Conservation (phyloP, 2,888 invertebrate genomes). For the Schizotus pectinicornis region DNA sequence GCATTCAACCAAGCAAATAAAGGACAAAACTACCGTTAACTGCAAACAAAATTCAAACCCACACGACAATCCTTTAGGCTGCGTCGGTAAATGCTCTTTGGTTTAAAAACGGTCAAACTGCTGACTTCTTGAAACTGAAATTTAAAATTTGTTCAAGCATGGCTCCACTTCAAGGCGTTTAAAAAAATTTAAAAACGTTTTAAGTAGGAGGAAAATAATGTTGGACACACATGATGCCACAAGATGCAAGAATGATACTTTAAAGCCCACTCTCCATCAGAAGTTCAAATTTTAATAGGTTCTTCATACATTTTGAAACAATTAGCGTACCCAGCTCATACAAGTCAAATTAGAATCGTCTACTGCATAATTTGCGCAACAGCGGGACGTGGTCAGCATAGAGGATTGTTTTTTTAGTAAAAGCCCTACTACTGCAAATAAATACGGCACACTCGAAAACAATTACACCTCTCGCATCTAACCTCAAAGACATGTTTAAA, state of each 20-base stretch:
- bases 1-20: not conserved
- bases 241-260: too few species aligned
- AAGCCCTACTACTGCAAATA: constrained; percentile 10
- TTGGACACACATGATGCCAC: too few species aligned
- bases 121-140: not conserved
- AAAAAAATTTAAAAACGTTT: too few species aligned
- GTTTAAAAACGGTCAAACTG: too few species aligned
- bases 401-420: not conserved
- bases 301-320: not conserved
- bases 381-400: too few species aligned
- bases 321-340: not conserved
- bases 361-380: too few species aligned
- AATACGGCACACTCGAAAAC: constrained; percentile 25
- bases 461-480: constrained; percentile 40
- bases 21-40: not conserved
- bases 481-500: constrained; percentile 80
- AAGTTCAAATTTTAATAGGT: too few species aligned
- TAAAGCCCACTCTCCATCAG: too few species aligned
- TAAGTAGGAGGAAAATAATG: not conserved
- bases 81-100: too few species aligned
- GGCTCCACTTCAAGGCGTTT: not conserved
- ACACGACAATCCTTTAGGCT: not conserved
- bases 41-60: not conserved
- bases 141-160: not conserved
- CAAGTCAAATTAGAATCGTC: not conserved